A percentile compares a stretch with the other conserved stretches of the same genome.
These are phyloP conservation scores for Heteropelma amictum DNA, from an alignment of 2,888 invertebrate species.

Conservation along the genomic window DNA sequence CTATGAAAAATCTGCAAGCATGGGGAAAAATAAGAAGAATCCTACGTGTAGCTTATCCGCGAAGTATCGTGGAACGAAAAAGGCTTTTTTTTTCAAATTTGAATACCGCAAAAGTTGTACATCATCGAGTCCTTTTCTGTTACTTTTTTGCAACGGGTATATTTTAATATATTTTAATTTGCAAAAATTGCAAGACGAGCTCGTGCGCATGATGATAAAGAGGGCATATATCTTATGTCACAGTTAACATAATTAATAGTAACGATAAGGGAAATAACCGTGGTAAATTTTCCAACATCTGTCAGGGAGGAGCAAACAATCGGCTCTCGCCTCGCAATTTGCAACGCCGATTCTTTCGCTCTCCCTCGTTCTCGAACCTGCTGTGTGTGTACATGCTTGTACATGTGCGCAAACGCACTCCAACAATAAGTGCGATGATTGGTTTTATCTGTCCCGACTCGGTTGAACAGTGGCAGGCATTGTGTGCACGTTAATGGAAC, in stretches of 20 bases:
- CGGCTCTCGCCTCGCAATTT: constrained; percentile 43
- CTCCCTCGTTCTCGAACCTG: constrained; percentile 1
- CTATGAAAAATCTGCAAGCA: no score
- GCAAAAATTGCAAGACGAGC: constrained; percentile 10
- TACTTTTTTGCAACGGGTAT: background rate
- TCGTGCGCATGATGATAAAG: constrained; percentile 37
- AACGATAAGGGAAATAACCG: constrained; percentile 58
- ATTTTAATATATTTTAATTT: background rate
- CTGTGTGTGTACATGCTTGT: background rate
- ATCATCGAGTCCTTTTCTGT: no score
- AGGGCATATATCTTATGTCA: constrained; percentile 60
- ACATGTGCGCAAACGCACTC: no score
- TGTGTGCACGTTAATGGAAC: constrained; percentile 50
- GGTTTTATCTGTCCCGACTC: constrained; percentile 37
- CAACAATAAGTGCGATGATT: background rate
- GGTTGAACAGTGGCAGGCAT: constrained; percentile 51
- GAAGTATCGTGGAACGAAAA: no score
- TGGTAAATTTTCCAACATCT: constrained; percentile 61
- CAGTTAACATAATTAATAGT: constrained; percentile 69
- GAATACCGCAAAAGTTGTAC: no score
- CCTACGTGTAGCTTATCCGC: no score
- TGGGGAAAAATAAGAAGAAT: no score
- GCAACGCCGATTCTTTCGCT: background rate
- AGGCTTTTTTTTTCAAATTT: no score
- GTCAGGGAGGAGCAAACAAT: constrained; percentile 61